phyloP scores from a whole-genome alignment of 2,797 vertebrate genomes.

The Meriones psammophilus region DNA sequence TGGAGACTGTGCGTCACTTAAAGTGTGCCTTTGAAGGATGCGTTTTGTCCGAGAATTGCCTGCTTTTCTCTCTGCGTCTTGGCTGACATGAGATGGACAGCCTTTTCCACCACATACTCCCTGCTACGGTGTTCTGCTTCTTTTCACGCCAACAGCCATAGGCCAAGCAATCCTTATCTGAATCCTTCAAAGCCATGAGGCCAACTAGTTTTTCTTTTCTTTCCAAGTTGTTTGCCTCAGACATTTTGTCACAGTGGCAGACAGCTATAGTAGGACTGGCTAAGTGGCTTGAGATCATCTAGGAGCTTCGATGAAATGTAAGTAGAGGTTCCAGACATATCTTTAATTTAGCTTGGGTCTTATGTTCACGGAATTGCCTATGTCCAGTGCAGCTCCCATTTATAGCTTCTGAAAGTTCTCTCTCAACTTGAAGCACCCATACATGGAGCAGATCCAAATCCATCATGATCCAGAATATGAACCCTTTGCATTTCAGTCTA shows the following conservation, averaged over 20 bases:
- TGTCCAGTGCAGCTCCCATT: background rate
- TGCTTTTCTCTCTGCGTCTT: background rate
- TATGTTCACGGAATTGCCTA: background rate
- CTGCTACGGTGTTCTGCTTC: background rate
- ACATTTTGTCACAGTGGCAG: background rate
- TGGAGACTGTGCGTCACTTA: background rate
- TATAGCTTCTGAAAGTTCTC: background rate
- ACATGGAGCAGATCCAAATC: background rate
- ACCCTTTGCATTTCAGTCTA: no score
- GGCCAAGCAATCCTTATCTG: background rate
- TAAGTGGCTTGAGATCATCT: background rate
- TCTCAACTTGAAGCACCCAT: background rate
- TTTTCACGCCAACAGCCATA: background rate
- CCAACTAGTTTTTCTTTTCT: background rate
- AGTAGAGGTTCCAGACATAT: background rate
- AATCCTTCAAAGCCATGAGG: background rate
- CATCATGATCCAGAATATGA: background rate
- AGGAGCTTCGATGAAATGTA: background rate
- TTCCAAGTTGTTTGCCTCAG: background rate
- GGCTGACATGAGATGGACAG: background rate
- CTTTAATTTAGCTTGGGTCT: background rate
- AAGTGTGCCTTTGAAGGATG: background rate
- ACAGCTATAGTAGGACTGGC: background rate
- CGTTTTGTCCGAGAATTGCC: rapidly evolving
- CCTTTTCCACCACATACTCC: background rate